Base-by-base conservation (phyloP, 2,113 vertebrate genomes). In the Cololabis saira region DNA sequence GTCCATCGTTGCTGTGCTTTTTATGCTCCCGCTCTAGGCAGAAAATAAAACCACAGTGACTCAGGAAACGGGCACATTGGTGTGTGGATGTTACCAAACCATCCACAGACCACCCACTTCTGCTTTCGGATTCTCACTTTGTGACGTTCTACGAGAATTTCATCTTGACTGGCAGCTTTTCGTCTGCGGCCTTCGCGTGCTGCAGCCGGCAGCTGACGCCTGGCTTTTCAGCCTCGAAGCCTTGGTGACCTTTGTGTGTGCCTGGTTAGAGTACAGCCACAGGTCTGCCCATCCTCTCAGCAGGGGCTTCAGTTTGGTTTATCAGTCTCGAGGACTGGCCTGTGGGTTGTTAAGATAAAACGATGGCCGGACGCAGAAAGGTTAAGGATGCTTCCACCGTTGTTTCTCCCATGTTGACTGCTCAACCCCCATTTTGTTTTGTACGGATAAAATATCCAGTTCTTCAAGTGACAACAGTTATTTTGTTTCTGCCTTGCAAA, bases 51-150 rank as follows among this genome's bases (percentile, higher is more conserved):
- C 24, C 24, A 27, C 24, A 27, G 24, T 27, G 24, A 27, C 24
- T 27, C 24, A 15, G 52, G 60, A 74, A 40, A 67, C 51, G 19
- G 45, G 13, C 61, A 14, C 41, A 41, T 33, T 42, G 50, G 60
- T 17, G 60, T 17, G 61, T 16, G 43, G 49, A 52, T 84, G 68
- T 86, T 82, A 85, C 71, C 65, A 57, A 27, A 27, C 52, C 48
- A 0, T 27, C 42, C 24, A 14, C 60, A 59, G 41, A 17, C 40
- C 30, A 42, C n/a, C 56, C 27, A 43, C 59, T 80, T 83, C 76
- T 84, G 79, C 71, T 83, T 81, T 75, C 62, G 40, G 42, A 51
- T 51, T 74, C 59, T 44, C 9, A 1, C 1, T 71, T 71, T 79
- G 27, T 49, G 43, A 27, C 62, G 49, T 44, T 51, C 43, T 48